Evolutionary conservation across 2,888 invertebrate species (phyloP), one percentile per base, ranked within the genome.

Genomic region (Meganola albula): DNA sequence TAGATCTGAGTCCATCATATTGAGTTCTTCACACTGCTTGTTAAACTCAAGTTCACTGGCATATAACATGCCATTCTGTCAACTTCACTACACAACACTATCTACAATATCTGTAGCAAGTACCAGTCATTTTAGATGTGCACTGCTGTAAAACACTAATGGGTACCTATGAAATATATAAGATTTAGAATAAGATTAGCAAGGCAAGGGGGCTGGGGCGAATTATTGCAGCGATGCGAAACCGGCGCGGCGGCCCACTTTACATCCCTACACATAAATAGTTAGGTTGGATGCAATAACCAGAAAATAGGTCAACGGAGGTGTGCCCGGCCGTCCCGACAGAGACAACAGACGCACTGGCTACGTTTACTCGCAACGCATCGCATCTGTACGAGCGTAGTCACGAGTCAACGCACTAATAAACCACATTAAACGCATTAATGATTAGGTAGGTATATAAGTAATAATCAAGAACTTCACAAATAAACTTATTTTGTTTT

Each of bases 221-320:
- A 58, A 52, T 63, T 58, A 71, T 45, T 69, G 69, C 73, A 73
- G 47, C 47, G 58, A 62, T 70, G 69, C 72, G 72, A 64, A 68
- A 69, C 73, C 67, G 70, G 66, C 65, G 73, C 67, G 70, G 66
- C 65, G 73, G 60, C 76, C 82, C 67, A 77, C 55, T 74, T 79
- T 69, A 64, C 71, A 74, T 68, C 76, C 76, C 58, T 62, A 69
- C 69, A 76, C 74, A 75, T 76, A 79, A 79, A 82, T 83, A 83
- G 74, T 73, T 74, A 78, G 71, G 67, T 74, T 68, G 72, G 66
- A 84, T 83, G 83, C 83, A 85, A 69, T 80, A 84, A 69, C 73
- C 78, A 79, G 85, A 80, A 85, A 78, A 84, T 85, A 84, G 85
- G 85, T 85, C 85, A 85, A 67, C 72, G 72, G 80, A 83, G 84